A percentile compares a stretch with the other conserved stretches of the same genome.
These are phyloP conservation scores for Ecdyonurus torrentis DNA, from an alignment of 2,888 invertebrate genomes.

Conservation along the genomic window DNA sequence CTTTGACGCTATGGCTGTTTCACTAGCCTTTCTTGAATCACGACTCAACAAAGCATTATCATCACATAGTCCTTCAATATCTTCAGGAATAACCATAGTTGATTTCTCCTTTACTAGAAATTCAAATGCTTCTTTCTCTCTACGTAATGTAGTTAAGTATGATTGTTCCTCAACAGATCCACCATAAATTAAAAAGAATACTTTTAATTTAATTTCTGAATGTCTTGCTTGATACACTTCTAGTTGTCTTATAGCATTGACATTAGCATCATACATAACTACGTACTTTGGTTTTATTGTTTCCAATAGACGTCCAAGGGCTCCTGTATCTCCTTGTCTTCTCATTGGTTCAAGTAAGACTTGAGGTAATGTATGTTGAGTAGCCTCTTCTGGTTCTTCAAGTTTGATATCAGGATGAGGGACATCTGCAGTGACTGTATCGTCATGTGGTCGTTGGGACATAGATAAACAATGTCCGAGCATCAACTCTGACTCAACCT, in stretches of 20 bases:
- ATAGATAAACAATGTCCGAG: conserved; percentile 54
- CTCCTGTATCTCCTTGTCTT: neutral
- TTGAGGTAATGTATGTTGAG: neutral
- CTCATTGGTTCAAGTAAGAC: neutral
- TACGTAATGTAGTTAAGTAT: conserved; percentile 73
- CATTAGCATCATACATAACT: conserved; percentile 77
- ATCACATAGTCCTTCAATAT: conserved; percentile 73
- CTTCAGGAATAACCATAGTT: conserved; percentile 70
- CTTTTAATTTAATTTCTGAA: conserved; percentile 37
- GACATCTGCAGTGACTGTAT: conserved; percentile 14
- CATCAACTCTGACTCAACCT: conserved; percentile 32
- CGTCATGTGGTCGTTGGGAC: conserved; percentile 31
- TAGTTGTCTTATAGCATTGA: conserved; percentile 73
- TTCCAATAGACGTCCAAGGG: conserved; percentile 12
- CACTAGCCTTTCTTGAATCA: conserved; percentile 23
- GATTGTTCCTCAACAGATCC: conserved; percentile 95
- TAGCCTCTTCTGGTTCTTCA: neutral
- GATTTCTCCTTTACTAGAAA: conserved; percentile 80
- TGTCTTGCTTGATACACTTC: conserved; percentile 52
- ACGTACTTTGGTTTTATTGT: conserved; percentile 55
- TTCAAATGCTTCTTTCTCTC: conserved; percentile 93
- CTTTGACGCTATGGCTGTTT: conserved; percentile 17
- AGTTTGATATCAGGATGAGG: conserved; percentile 17
- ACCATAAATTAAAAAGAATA: conserved; percentile 81
- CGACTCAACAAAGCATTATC: conserved; percentile 30